A percentile compares a stretch with the other conserved stretches of the same genome.
These are phyloP conservation scores for Parthenolecanium corni DNA, from an alignment of 2,888 invertebrate species.

Conservation along the genomic window DNA sequence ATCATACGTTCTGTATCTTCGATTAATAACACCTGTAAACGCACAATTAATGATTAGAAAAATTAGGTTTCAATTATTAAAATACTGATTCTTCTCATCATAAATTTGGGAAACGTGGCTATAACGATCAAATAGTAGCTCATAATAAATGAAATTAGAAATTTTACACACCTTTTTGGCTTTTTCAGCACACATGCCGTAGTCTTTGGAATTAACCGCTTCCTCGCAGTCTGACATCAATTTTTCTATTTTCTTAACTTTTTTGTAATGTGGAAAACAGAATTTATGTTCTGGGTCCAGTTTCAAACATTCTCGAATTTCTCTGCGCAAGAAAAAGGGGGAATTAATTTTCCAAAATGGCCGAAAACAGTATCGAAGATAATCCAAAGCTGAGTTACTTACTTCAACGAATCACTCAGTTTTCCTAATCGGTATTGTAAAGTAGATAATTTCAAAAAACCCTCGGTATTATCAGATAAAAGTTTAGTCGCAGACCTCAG, in stretches of 20 bases:
- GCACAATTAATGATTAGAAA: no score
- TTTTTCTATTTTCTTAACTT: slow-evolving; percentile 84
- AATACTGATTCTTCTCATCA: no score
- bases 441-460: slow-evolving; percentile 67
- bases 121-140: no score
- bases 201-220: slow-evolving; percentile 50
- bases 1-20: slow-evolving; percentile 37
- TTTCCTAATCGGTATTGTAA: slow-evolving; percentile 85
- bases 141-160: not conserved
- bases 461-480: slow-evolving; percentile 80
- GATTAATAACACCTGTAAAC: slow-evolving; percentile 14
- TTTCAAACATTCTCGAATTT: slow-evolving; percentile 92
- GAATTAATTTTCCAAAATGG: not conserved
- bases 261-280: slow-evolving; percentile 93
- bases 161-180: slow-evolving; percentile 47
- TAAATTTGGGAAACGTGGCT: no score
- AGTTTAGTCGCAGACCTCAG: slow-evolving; percentile 81
- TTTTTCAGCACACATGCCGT: slow-evolving; percentile 53
- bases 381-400: no score
- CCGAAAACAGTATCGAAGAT: slow-evolving; percentile 1
- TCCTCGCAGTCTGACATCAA: slow-evolving; percentile 54
- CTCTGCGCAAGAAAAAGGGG: slow-evolving; percentile 43
- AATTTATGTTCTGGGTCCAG: slow-evolving; percentile 94
- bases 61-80: no score
- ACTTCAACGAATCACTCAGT: slow-evolving; percentile 78